These are phyloP conservation scores for Hemicordylus capensis DNA, from an alignment of 2,113 vertebrate species.

Conservation along the genomic window DNA sequence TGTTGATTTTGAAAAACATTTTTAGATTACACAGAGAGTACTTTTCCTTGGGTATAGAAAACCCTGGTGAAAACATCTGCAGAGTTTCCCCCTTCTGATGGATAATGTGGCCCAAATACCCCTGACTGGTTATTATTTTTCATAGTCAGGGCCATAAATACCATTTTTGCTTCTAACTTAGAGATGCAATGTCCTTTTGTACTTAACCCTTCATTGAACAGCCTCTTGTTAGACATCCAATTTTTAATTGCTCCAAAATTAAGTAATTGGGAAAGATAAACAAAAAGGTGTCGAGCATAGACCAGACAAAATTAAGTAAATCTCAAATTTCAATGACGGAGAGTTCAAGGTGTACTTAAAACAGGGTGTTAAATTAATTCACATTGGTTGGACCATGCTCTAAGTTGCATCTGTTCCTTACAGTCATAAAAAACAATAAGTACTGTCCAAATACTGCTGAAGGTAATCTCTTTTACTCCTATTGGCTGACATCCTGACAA, in stretches of 20 bases:
- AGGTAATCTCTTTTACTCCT: neutral
- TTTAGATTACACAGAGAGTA: conserved; percentile 44
- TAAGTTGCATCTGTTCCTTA: neutral
- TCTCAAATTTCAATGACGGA: too few relatives aligned
- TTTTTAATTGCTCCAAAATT: neutral
- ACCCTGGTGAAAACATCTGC: neutral
- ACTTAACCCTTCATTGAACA: conserved; percentile 10
- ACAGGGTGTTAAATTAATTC: neutral
- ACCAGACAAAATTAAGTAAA: too few relatives aligned
- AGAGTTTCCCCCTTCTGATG: conserved; percentile 19
- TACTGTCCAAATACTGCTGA: neutral
- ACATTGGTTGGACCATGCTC: neutral
- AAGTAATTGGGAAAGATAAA: neutral
- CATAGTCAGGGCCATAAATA: conserved; percentile 40
- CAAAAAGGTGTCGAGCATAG: too few relatives aligned
- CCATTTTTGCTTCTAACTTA: conserved; percentile 31
- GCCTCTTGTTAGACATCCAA: conserved; percentile 25
- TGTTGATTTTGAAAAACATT: conserved; percentile 45
- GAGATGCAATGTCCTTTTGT: neutral
- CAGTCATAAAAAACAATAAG: neutral
- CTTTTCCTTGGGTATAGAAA: conserved; percentile 23
- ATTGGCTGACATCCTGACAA: too few relatives aligned
- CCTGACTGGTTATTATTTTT: conserved; percentile 33
- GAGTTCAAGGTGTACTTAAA: neutral
- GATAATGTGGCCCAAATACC: conserved; percentile 12